These are phyloP conservation scores for silkworm (Bombyx mori) DNA, from an alignment of 1,140 invertebrate species.

Conservation along the genomic window DNA sequence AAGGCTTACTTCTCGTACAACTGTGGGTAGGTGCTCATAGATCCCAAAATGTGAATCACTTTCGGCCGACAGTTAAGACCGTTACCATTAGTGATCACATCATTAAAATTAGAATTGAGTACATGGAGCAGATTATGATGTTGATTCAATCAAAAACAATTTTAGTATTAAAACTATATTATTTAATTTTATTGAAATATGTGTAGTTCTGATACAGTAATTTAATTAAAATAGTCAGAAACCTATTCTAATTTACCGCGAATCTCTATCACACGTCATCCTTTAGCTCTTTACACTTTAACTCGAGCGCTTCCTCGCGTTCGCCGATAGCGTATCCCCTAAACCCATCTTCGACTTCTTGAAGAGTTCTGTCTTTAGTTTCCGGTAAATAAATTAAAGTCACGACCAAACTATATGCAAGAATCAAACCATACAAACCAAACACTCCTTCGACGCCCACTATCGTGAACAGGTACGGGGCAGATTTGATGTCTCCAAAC, in stretches of 20 bases:
- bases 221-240: no score
- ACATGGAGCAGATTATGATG: no score
- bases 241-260: slow-evolving; percentile 21
- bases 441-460: slow-evolving; percentile 31
- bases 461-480: slow-evolving; percentile 23
- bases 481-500: slow-evolving; percentile 36
- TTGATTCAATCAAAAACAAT: no score
- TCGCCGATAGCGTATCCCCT: slow-evolving; percentile 30
- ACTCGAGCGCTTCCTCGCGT: slow-evolving; percentile 32
- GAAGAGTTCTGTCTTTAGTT: slow-evolving; percentile 40
- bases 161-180: no score
- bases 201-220: no score
- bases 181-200: no score
- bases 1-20: no score
- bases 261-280: slow-evolving; percentile 24
- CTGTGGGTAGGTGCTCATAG: no score
- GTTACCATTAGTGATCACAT: no score
- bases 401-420: slow-evolving; percentile 23
- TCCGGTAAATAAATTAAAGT: slow-evolving; percentile 31
- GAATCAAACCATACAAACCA: slow-evolving; percentile 20
- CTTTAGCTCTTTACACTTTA: slow-evolving; percentile 35
- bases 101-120: no score
- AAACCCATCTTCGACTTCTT: slow-evolving; percentile 43
- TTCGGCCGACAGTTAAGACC: no score
- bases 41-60: no score